These are phyloP conservation scores for Phenganax subtilis DNA, from an alignment of 92 coral and sea anemone genomes.

Conservation along the genomic window DNA sequence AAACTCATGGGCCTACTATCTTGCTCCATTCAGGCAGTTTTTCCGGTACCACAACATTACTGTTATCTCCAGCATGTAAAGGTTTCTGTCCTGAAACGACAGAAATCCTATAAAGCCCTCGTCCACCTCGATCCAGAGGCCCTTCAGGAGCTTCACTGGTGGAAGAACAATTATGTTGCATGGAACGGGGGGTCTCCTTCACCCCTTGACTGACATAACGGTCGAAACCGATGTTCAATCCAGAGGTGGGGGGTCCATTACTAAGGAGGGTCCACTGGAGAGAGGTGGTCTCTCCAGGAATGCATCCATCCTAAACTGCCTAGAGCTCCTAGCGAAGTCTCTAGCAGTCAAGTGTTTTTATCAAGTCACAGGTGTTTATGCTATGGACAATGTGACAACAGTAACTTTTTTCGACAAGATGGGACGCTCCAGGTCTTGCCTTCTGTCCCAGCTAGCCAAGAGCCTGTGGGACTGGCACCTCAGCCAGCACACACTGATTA, in stretches of 20 bases:
- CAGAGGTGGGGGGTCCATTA: constrained; percentile 52
- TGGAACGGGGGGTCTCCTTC: constrained; percentile 49
- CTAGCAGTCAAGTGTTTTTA: no score
- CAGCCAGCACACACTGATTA: no score
- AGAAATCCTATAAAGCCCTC: constrained; percentile 44
- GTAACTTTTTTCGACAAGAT: no score
- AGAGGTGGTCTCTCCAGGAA: background rate
- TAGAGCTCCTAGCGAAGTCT: no score
- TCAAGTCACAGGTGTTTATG: no score
- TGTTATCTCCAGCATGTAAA: constrained; percentile 43
- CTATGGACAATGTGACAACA: no score
- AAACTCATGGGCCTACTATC: constrained; percentile 54
- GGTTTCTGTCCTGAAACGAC: constrained; percentile 9
- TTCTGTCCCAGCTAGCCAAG: no score
- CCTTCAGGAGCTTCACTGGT: constrained; percentile 41
- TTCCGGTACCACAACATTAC: constrained; percentile 50
- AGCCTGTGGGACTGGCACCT: no score
- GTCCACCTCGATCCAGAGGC: background rate
- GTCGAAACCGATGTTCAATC: constrained; percentile 53
- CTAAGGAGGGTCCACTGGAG: constrained; percentile 41
- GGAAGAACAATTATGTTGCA: constrained; percentile 42
- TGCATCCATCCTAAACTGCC: background rate
- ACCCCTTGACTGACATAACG: constrained; percentile 39
- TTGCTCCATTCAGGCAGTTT: constrained; percentile 52
- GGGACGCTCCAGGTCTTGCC: no score